A percentile compares a stretch with the other conserved stretches of the same genome.
These are phyloP conservation scores for Petrocephalus zakoni DNA, from an alignment of 2,113 vertebrate genomes.

Conservation along the genomic window DNA sequence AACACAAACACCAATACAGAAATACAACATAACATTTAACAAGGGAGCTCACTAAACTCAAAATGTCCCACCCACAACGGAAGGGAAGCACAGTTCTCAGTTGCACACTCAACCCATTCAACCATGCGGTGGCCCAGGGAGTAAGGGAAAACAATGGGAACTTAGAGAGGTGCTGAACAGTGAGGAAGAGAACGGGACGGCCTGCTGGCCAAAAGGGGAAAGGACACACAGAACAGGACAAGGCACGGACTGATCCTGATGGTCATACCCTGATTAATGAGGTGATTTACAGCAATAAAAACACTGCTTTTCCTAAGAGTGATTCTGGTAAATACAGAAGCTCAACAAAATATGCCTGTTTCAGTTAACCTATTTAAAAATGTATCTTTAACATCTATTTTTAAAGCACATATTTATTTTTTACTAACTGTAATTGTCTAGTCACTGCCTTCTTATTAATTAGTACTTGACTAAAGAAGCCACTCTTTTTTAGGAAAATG, in stretches of 20 bases:
- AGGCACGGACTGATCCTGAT: not conserved
- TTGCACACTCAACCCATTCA: not conserved
- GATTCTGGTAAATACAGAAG: not conserved
- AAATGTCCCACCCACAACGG: not conserved
- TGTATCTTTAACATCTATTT: not conserved
- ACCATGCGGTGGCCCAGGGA: not conserved
- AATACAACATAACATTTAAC: not conserved
- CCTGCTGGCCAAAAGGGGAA: not conserved
- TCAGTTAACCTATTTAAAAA: not conserved
- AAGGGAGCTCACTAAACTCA: not conserved
- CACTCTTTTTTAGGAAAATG: not conserved
- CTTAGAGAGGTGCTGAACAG: not conserved
- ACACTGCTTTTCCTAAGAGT: not conserved
- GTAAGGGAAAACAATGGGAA: not conserved
- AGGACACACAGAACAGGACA: not conserved
- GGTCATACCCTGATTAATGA: not conserved
- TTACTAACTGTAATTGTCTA: not conserved
- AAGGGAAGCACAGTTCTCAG: not conserved
- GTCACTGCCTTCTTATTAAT: not conserved
- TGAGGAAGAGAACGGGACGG: not conserved
- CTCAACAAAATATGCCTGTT: not conserved
- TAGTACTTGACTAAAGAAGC: not conserved
- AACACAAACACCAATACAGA: not conserved
- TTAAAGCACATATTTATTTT: not conserved
- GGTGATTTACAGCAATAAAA: not conserved